phyloP scores from a whole-genome alignment of 1,140 invertebrate species.

The Atta colombica region DNA sequence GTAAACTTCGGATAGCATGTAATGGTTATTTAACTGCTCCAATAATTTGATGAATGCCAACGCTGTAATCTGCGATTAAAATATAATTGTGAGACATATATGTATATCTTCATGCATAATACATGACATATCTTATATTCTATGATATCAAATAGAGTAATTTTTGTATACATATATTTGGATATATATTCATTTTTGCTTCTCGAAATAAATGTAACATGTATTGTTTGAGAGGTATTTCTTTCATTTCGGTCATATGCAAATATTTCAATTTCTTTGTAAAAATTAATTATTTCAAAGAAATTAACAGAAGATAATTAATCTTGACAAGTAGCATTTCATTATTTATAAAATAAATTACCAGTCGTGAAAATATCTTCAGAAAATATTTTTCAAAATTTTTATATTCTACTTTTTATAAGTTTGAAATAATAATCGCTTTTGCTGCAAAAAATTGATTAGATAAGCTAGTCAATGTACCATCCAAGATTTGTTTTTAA shows the following conservation, averaged over 20 bases:
- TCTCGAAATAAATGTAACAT: background rate
- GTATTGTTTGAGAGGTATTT: slow-evolving; percentile 15
- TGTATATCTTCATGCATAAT: slow-evolving; percentile 17
- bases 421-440: slow-evolving; percentile 87
- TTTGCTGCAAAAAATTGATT: slow-evolving; percentile 11
- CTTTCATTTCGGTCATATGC: background rate
- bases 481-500: slow-evolving; percentile 87
- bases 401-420: slow-evolving; percentile 84
- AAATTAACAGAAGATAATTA: slow-evolving; percentile 79
- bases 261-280: slow-evolving; percentile 15
- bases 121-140: slow-evolving; percentile 3
- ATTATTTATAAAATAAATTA: too few species aligned
- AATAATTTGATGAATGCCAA: slow-evolving; percentile 85
- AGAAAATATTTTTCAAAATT: slow-evolving; percentile 79
- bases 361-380: too few species aligned
- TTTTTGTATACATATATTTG: background rate
- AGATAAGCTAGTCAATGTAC: slow-evolving; percentile 85
- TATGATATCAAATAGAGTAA: background rate
- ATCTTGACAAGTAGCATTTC: background rate
- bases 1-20: slow-evolving; percentile 84
- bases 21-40: slow-evolving; percentile 85
- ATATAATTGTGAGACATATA: slow-evolving; percentile 32
- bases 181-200: background rate
- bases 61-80: slow-evolving; percentile 76
- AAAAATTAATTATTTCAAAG: slow-evolving; percentile 85